These are phyloP conservation scores for Lemur catta DNA, from an alignment of 2,797 vertebrate species.

Conservation along the genomic window DNA sequence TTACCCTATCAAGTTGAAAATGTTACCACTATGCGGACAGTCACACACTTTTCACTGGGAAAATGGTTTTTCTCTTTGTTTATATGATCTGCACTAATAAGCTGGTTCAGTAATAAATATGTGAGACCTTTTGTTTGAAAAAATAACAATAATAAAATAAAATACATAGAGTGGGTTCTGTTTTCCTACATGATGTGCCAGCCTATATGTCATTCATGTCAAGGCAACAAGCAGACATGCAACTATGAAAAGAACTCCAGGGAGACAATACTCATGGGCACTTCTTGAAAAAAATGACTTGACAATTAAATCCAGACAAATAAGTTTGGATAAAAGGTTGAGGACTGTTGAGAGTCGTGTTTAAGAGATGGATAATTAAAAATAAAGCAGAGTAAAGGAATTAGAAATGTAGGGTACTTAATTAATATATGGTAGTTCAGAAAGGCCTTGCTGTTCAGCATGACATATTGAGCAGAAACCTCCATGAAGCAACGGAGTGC, in stretches of 20 bases:
- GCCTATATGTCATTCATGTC: not conserved
- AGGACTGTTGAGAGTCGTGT: not conserved
- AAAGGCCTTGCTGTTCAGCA: not conserved
- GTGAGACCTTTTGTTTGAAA: not conserved
- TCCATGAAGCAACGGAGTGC: not conserved
- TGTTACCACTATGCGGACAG: not conserved
- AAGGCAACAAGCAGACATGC: not conserved
- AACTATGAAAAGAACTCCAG: not conserved
- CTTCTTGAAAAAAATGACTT: not conserved
- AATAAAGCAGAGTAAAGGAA: not conserved
- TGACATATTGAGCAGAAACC: not conserved
- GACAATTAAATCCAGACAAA: constrained; percentile 1
- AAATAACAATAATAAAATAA: not conserved
- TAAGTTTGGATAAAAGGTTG: constrained; percentile 5
- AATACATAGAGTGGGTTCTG: not conserved
- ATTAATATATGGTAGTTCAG: not conserved
- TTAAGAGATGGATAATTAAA: not conserved
- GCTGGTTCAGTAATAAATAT: not conserved
- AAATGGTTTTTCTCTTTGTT: not conserved
- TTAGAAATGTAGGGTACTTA: not conserved
- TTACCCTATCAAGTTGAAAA: not conserved
- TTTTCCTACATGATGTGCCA: not conserved
- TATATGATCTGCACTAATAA: not conserved
- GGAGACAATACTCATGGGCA: not conserved
- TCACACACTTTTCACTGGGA: not conserved